Evolutionary conservation across 1,140 invertebrate species (phyloP), one percentile per base, ranked within the genome.

Genomic region (Gonatopus flavifemur): DNA sequence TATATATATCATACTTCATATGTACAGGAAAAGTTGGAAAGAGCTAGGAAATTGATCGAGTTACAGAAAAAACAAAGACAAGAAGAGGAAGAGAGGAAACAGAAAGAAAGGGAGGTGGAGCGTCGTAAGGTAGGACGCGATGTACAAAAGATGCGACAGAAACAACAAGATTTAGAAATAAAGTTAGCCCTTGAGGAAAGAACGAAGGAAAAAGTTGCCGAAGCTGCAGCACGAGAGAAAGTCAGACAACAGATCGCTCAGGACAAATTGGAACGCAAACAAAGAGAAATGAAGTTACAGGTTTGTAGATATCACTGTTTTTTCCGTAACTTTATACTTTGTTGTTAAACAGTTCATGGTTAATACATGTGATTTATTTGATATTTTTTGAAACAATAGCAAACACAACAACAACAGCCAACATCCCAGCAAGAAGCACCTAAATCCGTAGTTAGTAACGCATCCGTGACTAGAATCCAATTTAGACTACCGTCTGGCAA

Each of bases 401-500:
- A 42, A 13, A 21, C 57, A 21, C 56, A 59, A 47, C 49, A 64
- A 51, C 43, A 51, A 31, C 59, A 47, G 16, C 7, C 13, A 22
- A 46, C 57, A 37, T 52, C 63, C 18, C 43, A 56, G 48, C 37
- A 33, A 10, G 49, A 42, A 42, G 16, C 45, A 15, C 24, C 51
- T 35, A 12, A 59, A 61, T 8, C 60, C 69, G 69, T 56, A n/a
- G 6, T 25, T 12, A 49, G 64, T 72, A 57, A 62, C 16, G 51
- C 60, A n/a, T 52, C 62, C 31, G 67, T 72, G 22, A 70, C 90
- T 0, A 81, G 89, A 42, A 82, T 96, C 33, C 91, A 94, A 76
- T 93, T 96, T 64, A 84, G 89, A 59, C 62, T 94, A 38, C 88
- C 91, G 0, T 87, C 90, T 70, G 92, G 92, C 9, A 82, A 81